These are phyloP conservation scores for Morus bassanus DNA, from an alignment of 2,797 vertebrate species.

Conservation along the genomic window DNA sequence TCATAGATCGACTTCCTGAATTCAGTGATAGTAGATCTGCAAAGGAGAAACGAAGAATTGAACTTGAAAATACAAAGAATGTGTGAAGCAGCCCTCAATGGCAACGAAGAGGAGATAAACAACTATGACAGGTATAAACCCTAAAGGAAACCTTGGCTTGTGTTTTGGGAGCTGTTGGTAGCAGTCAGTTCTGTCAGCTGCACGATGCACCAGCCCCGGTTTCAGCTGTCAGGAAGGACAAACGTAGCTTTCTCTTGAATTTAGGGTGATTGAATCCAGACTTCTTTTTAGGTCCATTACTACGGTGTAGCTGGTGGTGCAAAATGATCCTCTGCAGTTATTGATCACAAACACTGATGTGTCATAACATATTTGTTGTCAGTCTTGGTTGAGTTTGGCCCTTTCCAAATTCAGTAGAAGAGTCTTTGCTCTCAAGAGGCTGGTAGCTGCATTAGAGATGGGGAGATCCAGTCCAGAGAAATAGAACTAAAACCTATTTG, in stretches of 20 bases:
- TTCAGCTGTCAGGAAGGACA: not conserved
- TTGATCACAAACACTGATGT: not conserved
- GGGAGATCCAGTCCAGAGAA: not conserved
- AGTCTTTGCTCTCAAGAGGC: not conserved
- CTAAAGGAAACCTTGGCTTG: not conserved
- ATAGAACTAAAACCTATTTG: not conserved
- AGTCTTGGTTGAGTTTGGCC: not conserved
- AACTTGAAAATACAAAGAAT: slow-evolving; percentile 93
- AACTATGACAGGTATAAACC: slow-evolving; percentile 82
- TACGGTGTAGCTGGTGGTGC: not conserved
- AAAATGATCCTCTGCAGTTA: not conserved
- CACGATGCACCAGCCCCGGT: rapidly evolving
- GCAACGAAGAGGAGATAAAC: slow-evolving; percentile 83
- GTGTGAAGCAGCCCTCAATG: slow-evolving; percentile 90
- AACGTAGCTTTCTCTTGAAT: rapidly evolving
- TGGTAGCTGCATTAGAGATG: not conserved
- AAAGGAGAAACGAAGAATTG: slow-evolving; percentile 92
- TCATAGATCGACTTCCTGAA: slow-evolving; percentile 95
- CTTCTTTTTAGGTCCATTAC: not conserved
- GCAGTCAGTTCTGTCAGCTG: not conserved
- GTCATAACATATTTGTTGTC: rapidly evolving
- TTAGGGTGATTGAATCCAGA: not conserved
- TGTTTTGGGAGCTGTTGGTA: not conserved
- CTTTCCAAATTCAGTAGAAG: not conserved
- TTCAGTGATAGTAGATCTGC: slow-evolving; percentile 95